Evolutionary conservation across 2,888 invertebrate species (phyloP).

Genomic region (Smittia aterrima): DNA sequence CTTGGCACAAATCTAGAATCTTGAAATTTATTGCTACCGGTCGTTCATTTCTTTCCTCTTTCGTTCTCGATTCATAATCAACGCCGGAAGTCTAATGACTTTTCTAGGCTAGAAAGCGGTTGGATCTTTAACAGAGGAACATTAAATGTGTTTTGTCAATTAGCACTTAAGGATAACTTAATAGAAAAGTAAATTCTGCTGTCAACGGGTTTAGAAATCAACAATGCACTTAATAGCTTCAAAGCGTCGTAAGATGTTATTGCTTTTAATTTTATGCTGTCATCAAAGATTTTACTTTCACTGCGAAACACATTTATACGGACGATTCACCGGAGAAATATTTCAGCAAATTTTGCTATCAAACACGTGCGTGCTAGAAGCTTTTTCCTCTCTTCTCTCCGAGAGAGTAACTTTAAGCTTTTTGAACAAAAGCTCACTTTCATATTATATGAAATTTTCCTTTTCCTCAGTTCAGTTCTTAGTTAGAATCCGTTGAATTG

Average conservation of each 20-base stretch:
- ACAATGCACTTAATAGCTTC: no score
- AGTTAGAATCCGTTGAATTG: background rate
- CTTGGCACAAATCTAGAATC: conserved; percentile 13
- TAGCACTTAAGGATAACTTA: no score
- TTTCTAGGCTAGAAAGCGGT: background rate
- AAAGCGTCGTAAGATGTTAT: no score
- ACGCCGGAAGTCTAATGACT: conserved; percentile 9
- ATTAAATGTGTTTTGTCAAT: background rate
- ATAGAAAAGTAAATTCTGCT: no score
- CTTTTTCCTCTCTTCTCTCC: background rate
- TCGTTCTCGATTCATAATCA: background rate
- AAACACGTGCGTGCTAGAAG: background rate
- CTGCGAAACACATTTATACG: no score
- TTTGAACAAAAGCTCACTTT: background rate
- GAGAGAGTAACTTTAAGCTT: background rate
- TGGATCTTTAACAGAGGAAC: background rate
- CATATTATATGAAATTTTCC: background rate
- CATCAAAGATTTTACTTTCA: no score
- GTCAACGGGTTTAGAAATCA: no score
- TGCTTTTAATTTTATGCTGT: no score
- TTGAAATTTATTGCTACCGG: conserved; percentile 5
- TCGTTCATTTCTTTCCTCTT: background rate
- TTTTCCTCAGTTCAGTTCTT: background rate
- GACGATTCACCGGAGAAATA: background rate
- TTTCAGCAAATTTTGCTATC: no score